Conservation (phyloP, 2,113 vertebrate species). For the Polypterus bichir region DNA sequence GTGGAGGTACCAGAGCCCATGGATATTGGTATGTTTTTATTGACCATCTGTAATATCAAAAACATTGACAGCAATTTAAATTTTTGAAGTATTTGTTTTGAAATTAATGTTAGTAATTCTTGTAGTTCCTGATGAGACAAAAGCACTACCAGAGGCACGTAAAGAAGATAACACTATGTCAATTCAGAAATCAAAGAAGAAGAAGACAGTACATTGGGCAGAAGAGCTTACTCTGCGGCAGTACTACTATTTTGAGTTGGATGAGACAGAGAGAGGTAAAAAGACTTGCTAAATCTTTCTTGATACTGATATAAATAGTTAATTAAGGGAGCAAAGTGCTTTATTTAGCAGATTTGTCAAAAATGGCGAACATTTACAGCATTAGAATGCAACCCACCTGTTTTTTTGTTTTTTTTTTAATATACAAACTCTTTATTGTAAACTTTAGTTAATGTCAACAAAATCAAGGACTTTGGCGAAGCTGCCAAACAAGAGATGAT, state of each 20-base stretch:
- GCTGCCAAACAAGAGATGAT: constrained; percentile 84
- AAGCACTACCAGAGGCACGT: constrained; percentile 48
- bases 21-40: constrained; percentile 47
- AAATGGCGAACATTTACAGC: too few species aligned
- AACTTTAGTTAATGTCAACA: constrained; percentile 81
- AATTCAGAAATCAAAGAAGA: constrained; percentile 80
- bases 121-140: constrained; percentile 44
- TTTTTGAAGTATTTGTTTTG: too few species aligned
- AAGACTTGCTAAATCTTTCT: background rate
- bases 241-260: constrained; percentile 86
- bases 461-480: constrained; percentile 91
- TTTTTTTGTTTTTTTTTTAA: background rate
- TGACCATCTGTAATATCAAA: too few species aligned
- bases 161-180: constrained; percentile 46
- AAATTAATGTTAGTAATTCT: background rate
- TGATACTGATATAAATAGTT: too few species aligned
- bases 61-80: too few species aligned
- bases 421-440: too few species aligned
- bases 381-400: too few species aligned
- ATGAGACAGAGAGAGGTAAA: constrained; percentile 82
- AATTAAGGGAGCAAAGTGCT: too few species aligned
- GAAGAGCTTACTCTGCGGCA: constrained; percentile 79
- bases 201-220: constrained; percentile 81
- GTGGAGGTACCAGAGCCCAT: constrained; percentile 68
- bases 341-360: too few species aligned